Base-by-base conservation (phyloP, 2,113 vertebrate genomes). In the Struthio camelus region DNA sequence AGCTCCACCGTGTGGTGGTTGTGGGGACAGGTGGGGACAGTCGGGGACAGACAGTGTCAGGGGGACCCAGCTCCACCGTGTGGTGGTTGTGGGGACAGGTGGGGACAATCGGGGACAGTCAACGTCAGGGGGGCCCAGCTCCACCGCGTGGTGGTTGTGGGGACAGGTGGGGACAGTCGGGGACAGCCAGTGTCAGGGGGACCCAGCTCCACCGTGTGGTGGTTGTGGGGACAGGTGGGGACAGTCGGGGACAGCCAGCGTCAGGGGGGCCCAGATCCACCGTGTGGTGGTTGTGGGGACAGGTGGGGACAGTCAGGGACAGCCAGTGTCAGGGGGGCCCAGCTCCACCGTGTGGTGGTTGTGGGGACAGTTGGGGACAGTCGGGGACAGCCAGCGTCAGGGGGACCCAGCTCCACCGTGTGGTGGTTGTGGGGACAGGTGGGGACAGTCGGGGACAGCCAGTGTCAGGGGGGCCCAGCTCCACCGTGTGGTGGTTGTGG, bases 401-500 rank as follows among this genome's bases (percentile, higher is more conserved):
- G 36, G 19, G 61, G 36, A 24, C 36, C 36, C 15, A 38, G 24
- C 25, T 27, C 24, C 36, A 46, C 44, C 14, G n/a, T n/a, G n/a
- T n/a, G n/a, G n/a, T n/a, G n/a, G n/a, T n/a, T n/a, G n/a, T n/a
- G n/a, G n/a, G n/a, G n/a, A n/a, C n/a, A n/a, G n/a, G n/a, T n/a
- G 12, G 44, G 44, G 44, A 46, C 44, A 46, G 44, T 46, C 16
- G 44, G 44, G 44, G 44, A 46, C 12, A 46, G 16, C 11, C 44
- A 46, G 44, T 15, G 16, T 16, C 44, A 13, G 13, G 44, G 15
- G 44, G 99, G 46, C 99, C 99, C 93, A 99, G 97, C 92, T 99
- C 99, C 86, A 99, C 99, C 99, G 99, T 99, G 65, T 99, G 85
- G 99, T 99, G 38, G 99, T 99, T 99, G 96, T 6, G 32, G 56